Conservation (phyloP, 2,797 vertebrate genomes). For the Acrossocheilus fasciatus region DNA sequence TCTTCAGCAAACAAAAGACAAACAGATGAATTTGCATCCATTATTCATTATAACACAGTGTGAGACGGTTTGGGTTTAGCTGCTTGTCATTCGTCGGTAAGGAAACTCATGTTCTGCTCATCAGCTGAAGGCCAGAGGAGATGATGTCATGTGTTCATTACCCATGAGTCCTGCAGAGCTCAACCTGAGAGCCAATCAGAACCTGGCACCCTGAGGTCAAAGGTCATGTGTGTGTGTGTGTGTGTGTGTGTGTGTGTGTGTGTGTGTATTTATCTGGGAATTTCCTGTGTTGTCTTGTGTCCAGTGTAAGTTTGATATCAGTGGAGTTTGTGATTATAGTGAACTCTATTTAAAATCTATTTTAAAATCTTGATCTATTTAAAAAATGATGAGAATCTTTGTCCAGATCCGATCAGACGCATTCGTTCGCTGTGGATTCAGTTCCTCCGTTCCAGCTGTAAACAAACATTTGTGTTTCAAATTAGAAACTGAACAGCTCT, state of each 20-base stretch:
- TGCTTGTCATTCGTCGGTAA: neutral
- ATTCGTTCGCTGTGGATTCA: neutral
- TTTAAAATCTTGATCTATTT: neutral
- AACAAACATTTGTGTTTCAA: constrained; percentile 23
- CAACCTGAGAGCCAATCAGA: constrained; percentile 4
- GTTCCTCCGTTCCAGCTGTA: neutral
- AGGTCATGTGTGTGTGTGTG: neutral
- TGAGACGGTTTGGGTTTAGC: neutral
- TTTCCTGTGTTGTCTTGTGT: neutral
- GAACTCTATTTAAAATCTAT: neutral
- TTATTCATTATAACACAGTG: neutral
- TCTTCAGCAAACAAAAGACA: neutral
- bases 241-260: constrained; percentile 2
- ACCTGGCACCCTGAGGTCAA: neutral
- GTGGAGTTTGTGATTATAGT: neutral
- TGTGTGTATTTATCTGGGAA: constrained; percentile 1
- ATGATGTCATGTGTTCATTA: constrained; percentile 33
- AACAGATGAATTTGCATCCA: neutral
- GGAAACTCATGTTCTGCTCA: constrained; percentile 2
- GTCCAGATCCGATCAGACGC: neutral
- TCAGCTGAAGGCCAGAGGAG: constrained; percentile 11
- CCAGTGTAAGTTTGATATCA: neutral
- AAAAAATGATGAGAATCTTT: too few species aligned
- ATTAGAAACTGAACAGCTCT: constrained; percentile 10
- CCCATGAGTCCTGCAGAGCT: constrained; percentile 6